phyloP scores from a whole-genome alignment of 1,140 invertebrate genomes.

The Calliphora vicina region DNA sequence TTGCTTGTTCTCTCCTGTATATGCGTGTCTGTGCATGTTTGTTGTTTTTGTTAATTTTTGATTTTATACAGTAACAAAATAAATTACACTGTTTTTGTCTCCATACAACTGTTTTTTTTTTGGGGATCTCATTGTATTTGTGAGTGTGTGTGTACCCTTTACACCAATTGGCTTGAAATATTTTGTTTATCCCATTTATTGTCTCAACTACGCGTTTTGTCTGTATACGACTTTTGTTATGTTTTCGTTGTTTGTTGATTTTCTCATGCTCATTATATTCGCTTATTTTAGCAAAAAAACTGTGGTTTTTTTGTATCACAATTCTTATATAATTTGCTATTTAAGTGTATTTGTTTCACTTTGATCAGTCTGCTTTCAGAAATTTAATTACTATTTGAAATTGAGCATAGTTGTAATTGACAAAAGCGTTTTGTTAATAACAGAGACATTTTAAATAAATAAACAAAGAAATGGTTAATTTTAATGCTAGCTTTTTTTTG shows the following conservation, averaged over 20 bases:
- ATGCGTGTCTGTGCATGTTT: neutral
- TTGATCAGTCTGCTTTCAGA: too few species aligned
- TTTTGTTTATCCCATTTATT: neutral
- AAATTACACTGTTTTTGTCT: neutral
- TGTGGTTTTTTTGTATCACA: too few species aligned
- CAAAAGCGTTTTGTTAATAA: too few species aligned
- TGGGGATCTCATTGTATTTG: neutral
- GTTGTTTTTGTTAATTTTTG: neutral
- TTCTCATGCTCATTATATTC: neutral
- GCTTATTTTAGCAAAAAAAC: too few species aligned
- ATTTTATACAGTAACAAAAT: neutral
- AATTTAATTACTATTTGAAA: too few species aligned
- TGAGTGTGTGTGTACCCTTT: neutral
- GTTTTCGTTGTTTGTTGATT: neutral
- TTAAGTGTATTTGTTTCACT: too few species aligned
- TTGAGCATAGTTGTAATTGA: too few species aligned
- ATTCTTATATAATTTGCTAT: too few species aligned
- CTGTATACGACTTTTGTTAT: neutral
- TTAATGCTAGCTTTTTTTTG: too few species aligned
- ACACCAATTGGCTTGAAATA: neutral
- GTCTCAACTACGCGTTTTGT: neutral
- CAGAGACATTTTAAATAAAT: too few species aligned
- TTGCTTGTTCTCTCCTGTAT: too few species aligned
- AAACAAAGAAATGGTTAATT: too few species aligned
- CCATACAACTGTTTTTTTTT: neutral